phyloP scores from a whole-genome alignment of 2,113 vertebrate species.

The Corydoras sp. region DNA sequence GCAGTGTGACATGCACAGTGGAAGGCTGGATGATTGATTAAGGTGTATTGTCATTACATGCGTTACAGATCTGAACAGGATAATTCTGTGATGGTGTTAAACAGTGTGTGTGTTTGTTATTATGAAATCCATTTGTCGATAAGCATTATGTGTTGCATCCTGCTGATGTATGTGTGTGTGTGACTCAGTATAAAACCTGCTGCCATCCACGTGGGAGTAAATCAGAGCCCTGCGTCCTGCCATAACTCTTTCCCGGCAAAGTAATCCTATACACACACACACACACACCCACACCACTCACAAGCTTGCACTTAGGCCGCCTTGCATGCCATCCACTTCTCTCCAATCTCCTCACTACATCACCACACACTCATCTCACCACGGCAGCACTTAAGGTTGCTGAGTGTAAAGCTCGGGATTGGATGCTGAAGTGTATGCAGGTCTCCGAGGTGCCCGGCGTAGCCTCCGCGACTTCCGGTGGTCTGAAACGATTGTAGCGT shows the following conservation, averaged over 20 bases:
- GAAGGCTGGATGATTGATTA: no score
- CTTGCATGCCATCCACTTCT: neutral
- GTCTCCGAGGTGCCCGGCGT: neutral
- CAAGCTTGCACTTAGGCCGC: neutral
- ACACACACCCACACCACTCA: neutral
- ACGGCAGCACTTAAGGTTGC: neutral
- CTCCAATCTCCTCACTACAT: constrained; percentile 28
- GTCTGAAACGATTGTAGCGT: no score
- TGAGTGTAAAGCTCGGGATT: neutral
- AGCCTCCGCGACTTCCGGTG: no score
- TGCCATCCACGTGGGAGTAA: constrained; percentile 28
- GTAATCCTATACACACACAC: constrained; percentile 9
- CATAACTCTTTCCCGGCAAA: neutral
- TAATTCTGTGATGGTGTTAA: neutral
- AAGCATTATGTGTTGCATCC: constrained; percentile 7
- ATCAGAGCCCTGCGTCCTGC: constrained; percentile 11
- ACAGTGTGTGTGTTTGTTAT: neutral
- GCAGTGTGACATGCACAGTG: no score
- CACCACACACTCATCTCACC: constrained; percentile 34
- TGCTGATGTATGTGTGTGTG: neutral
- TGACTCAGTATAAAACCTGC: constrained; percentile 33
- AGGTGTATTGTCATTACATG: no score
- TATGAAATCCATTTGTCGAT: constrained; percentile 5
- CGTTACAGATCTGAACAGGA: no score
- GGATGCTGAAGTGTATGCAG: neutral